Evolutionary conservation across 2,797 vertebrate genomes (phyloP).

Genomic region (Karalla daura): DNA sequence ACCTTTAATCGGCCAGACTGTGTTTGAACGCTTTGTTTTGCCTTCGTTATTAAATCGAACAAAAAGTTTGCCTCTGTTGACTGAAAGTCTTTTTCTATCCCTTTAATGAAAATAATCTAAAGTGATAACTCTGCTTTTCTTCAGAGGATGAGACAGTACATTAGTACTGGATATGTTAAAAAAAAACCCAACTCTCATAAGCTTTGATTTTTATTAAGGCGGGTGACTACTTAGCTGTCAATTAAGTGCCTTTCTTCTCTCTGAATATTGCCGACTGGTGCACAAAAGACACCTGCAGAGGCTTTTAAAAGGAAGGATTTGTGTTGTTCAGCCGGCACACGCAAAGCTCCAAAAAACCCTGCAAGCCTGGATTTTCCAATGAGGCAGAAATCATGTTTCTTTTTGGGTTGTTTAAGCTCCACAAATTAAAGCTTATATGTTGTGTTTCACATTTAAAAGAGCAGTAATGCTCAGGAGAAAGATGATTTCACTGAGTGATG

Average conservation of each 20-base stretch:
- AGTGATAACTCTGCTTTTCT: conserved; percentile 1
- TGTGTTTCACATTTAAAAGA: conserved; percentile 3
- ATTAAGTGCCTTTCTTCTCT: conserved; percentile 21
- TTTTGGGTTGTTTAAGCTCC: conserved; percentile 1
- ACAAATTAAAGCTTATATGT: background rate
- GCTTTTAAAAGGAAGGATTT: conserved; percentile 39
- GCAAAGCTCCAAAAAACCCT: conserved; percentile 5
- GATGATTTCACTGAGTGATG: background rate
- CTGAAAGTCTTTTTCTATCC: conserved; percentile 9
- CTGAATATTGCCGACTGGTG: conserved; percentile 35
- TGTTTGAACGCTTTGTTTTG: conserved; percentile 6
- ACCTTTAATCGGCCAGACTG: conserved; percentile 18
- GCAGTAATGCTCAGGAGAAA: background rate
- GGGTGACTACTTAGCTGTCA: conserved; percentile 36
- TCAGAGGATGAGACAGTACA: conserved; percentile 14
- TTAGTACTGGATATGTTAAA: conserved; percentile 13
- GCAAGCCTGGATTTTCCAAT: conserved; percentile 19
- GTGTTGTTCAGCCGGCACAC: conserved; percentile 15
- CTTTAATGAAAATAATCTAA: conserved; percentile 19
- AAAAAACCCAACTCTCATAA: conserved; percentile 27
- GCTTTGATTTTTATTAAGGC: conserved; percentile 34
- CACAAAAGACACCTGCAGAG: conserved; percentile 40
- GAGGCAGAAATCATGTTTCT: background rate
- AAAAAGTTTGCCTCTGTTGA: conserved; percentile 10
- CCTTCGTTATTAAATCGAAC: conserved; percentile 15